Percentiles rank a stretch among this genome's conserved stretches.
phyloP scores from a whole-genome alignment of 2,888 invertebrate species.

The Cryptops parisi region DNA sequence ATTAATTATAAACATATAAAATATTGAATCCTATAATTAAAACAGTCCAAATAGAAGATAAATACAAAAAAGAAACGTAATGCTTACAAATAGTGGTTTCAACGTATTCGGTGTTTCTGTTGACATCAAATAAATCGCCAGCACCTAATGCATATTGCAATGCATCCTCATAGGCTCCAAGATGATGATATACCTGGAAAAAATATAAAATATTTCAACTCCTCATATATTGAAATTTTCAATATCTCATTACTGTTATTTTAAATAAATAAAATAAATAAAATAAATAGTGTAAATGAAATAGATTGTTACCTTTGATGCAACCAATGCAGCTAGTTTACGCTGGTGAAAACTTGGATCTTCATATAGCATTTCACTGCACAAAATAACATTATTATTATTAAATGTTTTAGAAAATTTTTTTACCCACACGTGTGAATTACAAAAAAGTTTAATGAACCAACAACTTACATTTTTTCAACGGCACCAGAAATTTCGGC shows the following conservation, averaged over 20 bases:
- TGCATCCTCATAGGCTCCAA: slow-evolving; percentile 93
- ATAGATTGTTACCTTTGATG: slow-evolving; percentile 69
- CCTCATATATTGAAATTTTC: background rate
- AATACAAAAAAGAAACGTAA: no score
- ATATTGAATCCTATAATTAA: no score
- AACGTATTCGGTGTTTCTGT: slow-evolving; percentile 84
- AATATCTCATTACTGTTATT: background rate
- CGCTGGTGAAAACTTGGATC: slow-evolving; percentile 72
- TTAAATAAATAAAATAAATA: background rate
- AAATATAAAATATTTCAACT: slow-evolving; percentile 8
- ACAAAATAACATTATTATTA: slow-evolving; percentile 15
- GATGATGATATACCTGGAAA: slow-evolving; percentile 78
- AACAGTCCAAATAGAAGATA: background rate
- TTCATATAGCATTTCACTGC: slow-evolving; percentile 82
- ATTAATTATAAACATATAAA: no score
- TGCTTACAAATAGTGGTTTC: slow-evolving; percentile 71
- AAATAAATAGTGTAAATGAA: no score
- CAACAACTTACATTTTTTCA: slow-evolving; percentile 62
- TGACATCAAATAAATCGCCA: slow-evolving; percentile 87
- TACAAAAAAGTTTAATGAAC: slow-evolving; percentile 1
- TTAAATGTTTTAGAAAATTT: background rate
- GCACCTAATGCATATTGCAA: slow-evolving; percentile 94
- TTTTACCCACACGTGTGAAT: no score
- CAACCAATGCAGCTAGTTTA: slow-evolving; percentile 87
- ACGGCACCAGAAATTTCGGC: slow-evolving; percentile 97